Base-by-base conservation (phyloP, 2,113 vertebrate genomes). In the Cyrtonyx montezumae region DNA sequence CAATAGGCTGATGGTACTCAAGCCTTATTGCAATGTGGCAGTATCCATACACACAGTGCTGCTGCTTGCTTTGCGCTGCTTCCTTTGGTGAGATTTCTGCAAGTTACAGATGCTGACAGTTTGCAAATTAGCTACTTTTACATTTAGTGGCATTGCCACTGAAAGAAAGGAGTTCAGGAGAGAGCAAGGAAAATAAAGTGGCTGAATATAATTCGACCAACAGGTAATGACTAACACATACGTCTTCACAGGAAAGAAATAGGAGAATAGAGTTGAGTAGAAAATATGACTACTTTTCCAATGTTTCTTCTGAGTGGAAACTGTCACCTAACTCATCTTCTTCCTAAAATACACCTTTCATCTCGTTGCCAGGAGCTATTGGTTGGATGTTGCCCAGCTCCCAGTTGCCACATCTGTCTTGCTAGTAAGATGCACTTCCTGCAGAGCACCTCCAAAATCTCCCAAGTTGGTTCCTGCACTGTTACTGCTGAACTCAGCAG, bases 401-500 rank as follows among this genome's bases (percentile, higher is more conserved):
- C 49, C 51, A 46, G 28, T 48, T 49, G 61, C n/a, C 17, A 22
- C 34, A 43, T 8, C 6, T 21, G 21, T 79, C 40, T 37, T 0
- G 0, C 53, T 16, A 9, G 3, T 32, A 15, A 15, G 15, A 28
- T 74, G 61, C 37, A 56, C 6, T 40, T 37, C 37, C 61, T 63
- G n/a, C 49, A 9, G 40, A 65, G 13, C 45, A 23, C 45, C 45
- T 71, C 51, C n/a, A 13, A 36, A 83, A 79, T 5, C 30, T 79
- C 30, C 25, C 18, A 26, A 42, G n/a, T 23, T 0, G 0, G 37
- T 34, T 73, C 40, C 59, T 55, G 30, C 40, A n/a, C 59, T n/a
- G 59, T 28, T 25, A 22, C 20, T 51, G 22, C 71, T 59, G 58
- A 0, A 2, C n/a, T 82, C 37, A 48, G 66, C 66, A 36, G 28